Conservation (phyloP, 2,888 invertebrate species). For the Neocrepidodera transversa region DNA sequence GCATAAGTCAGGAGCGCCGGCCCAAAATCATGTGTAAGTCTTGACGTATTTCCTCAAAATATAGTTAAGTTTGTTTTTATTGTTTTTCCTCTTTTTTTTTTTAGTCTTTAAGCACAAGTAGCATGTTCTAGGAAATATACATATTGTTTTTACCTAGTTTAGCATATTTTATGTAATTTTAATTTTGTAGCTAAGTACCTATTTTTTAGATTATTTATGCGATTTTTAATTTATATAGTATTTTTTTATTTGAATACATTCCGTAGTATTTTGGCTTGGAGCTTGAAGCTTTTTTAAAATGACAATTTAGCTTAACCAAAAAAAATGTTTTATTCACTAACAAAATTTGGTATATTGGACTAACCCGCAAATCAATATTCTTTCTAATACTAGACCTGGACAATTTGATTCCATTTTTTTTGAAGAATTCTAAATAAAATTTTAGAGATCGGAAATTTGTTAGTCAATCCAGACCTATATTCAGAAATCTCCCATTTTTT, state of each 20-base stretch:
- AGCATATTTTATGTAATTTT: constrained; percentile 46
- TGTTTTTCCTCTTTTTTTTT: constrained; percentile 43
- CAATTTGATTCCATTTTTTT: no score
- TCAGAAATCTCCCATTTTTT: no score
- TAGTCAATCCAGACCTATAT: no score
- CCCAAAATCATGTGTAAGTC: constrained; percentile 60
- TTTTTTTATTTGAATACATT: constrained; percentile 40
- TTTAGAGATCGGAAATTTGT: no score
- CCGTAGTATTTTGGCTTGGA: constrained; percentile 23
- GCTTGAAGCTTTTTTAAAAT: neutral
- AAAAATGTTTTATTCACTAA: no score
- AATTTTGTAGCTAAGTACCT: constrained; percentile 46
- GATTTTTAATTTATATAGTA: constrained; percentile 49
- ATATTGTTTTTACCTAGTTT: constrained; percentile 46
- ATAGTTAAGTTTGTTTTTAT: constrained; percentile 35
- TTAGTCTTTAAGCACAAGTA: constrained; percentile 55
- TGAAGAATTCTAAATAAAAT: no score
- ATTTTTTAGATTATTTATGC: constrained; percentile 45
- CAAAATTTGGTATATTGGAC: no score
- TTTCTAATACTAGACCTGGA: no score
- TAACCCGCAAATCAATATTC: no score
- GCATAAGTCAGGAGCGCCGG: constrained; percentile 58
- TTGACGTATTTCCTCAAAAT: constrained; percentile 35
- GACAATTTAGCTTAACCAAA: neutral
- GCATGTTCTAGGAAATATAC: constrained; percentile 49